Evolutionary conservation across 2,888 invertebrate species (phyloP), one percentile per base, ranked within the genome.

Genomic region (Sarcophaga subvicina): DNA sequence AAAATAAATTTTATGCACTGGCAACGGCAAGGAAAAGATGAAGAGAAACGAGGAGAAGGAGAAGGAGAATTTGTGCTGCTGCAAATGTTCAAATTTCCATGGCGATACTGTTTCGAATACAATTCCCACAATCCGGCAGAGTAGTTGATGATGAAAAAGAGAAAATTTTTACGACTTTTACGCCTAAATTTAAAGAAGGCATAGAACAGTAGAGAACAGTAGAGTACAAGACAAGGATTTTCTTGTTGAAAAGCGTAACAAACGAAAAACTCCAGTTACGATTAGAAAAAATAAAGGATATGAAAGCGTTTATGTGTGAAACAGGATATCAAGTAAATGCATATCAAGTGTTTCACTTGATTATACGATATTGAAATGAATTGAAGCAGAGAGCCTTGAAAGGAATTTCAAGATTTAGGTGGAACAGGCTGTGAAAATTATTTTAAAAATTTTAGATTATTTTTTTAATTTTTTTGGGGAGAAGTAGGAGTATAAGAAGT

Each of bases 81-180:
- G 75, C 84, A 80, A 76, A 64, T 84, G 84, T 66, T 70, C 11
- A 20, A 17, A 77, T 78, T 76, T 80, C 75, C 14, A 22, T 67
- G 37, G 62, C 66, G 17, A n/a, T 49, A 10, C 66, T 71, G 17
- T 62, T 20, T 47, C 37, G 20, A 2, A 14, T 60, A 63, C 27
- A 25, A 85, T 85, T 85, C 84, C 76, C 84, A 85, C 62, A 85
- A 71, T 80, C 17, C 0, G 17, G 5, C 17, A 54, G 17, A 54
- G 2, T 22, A 22, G 22, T 1, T 22, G 54, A 14, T 54, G 3
- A 54, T 54, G 54, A 54, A 54, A 54, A 54, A 12, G 54, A 54
- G 54, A 54, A 17, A 17, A 54, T 14, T 0, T 37, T 37, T 54
- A 54, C 54, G 12, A 17, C 4, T 54, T 54, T 17, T 54, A 54